Conservation (phyloP, 2,797 vertebrate genomes). For the Fratercula arctica region DNA sequence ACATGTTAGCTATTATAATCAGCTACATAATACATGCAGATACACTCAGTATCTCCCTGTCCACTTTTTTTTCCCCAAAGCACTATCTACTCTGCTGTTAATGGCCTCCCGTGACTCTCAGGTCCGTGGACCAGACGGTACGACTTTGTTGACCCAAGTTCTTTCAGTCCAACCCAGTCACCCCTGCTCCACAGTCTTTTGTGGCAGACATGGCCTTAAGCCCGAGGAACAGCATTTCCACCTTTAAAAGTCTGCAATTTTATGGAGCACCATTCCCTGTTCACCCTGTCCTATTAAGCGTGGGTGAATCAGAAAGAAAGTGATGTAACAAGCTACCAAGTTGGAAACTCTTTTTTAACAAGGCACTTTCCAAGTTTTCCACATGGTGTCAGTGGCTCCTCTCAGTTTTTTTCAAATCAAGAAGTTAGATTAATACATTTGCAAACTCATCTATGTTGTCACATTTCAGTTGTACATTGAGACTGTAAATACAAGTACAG, state of each 20-base stretch:
- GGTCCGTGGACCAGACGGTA: neutral
- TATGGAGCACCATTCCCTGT: neutral
- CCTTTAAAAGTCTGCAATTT: neutral
- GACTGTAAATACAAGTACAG: neutral
- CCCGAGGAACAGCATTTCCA: neutral
- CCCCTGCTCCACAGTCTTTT: neutral
- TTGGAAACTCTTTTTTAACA: neutral
- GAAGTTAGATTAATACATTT: neutral
- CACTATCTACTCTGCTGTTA: neutral
- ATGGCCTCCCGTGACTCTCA: neutral
- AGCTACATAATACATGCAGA: neutral
- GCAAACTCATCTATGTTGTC: neutral
- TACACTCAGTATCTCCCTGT: neutral
- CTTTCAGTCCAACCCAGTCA: neutral
- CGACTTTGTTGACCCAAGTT: neutral
- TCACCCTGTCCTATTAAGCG: neutral
- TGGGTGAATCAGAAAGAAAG: neutral
- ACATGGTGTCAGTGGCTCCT: slow-evolving; percentile 62
- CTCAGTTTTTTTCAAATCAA: slow-evolving; percentile 23
- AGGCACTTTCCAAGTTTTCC: slow-evolving; percentile 59
- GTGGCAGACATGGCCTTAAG: neutral
- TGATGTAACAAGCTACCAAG: neutral
- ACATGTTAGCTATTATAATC: accelerated
- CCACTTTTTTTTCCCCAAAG: neutral
- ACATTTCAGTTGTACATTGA: neutral